Evolutionary conservation across 2,888 invertebrate genomes (phyloP), one percentile per base, ranked within the genome.

Genomic region (Oscheius sp.): DNA sequence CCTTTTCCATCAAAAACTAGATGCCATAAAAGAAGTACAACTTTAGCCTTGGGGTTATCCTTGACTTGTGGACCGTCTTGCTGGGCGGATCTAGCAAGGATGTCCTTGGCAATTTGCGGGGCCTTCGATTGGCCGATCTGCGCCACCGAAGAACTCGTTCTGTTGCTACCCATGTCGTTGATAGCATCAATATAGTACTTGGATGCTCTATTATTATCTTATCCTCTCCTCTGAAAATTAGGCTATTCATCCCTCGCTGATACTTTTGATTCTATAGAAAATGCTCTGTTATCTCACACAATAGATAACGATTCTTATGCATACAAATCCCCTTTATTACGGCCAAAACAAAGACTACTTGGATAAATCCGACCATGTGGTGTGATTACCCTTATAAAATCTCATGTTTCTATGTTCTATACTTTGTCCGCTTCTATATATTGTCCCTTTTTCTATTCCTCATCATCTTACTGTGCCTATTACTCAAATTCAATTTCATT

Each of bases 101-200:
- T 61, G 61, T 61, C 61, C 61, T 61, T 61, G 61, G 61, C 61
- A 61, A 61, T 61, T 61, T 61, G 61, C 42, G 42, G 31, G 61
- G 61, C 61, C 61, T 61, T 61, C 61, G 61, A 61, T 61, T 61
- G 61, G 58, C 61, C 61, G 61, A 61, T 61, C 61, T 61, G 23
- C 27, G 31, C 42, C 15, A 37, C 12, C n/a, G 15, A 45, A 25
- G 61, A 61, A 61, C 61, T 31, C 61, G 61, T 61, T 61, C 61
- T 61, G 61, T 27, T 45, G 45, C 61, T 61, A 45, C 31, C 57
- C 37, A 57, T 25, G 57, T 20, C 27, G 61, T 17, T 61, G 61
- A 61, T 61, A 61, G n/a, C 61, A 61, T 61, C 61, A 61, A 45
- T 45, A 61, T 42, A 42, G 17, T 42, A 61, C 31, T 42, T 27